These are phyloP conservation scores for Heteractis magnifica DNA, from an alignment of 92 coral and sea anemone genomes.

Conservation along the genomic window DNA sequence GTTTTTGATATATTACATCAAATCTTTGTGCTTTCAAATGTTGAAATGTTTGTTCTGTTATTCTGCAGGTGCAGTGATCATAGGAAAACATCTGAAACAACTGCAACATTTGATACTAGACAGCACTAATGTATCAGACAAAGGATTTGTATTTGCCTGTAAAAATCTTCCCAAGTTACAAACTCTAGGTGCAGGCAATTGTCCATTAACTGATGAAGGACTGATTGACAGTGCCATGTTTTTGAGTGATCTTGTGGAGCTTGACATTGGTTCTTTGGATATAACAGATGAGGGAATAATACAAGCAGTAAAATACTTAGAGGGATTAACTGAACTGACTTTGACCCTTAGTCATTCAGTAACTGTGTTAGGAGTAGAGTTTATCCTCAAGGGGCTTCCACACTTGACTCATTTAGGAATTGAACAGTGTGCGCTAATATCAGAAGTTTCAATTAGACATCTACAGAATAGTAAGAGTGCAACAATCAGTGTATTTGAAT, in stretches of 20 bases:
- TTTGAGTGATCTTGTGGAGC: conserved; percentile 70
- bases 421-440: conserved; percentile 71
- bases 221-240: conserved; percentile 61
- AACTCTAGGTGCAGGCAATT: conserved; percentile 83
- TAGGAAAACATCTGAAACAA: conserved; percentile 79
- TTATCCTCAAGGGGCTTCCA: conserved; percentile 64
- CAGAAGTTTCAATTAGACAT: conserved; percentile 64
- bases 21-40: neutral
- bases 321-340: conserved; percentile 81
- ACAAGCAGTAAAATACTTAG: conserved; percentile 60
- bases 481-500: conserved; percentile 63
- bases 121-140: conserved; percentile 75
- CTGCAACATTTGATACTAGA: conserved; percentile 80
- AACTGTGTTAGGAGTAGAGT: conserved; percentile 64
- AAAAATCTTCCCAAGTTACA: conserved; percentile 68
- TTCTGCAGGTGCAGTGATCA: conserved; percentile 67
- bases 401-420: conserved; percentile 86
- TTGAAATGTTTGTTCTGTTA: neutral
- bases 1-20: neutral
- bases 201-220: conserved; percentile 78
- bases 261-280: conserved; percentile 81
- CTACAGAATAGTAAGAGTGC: conserved; percentile 61
- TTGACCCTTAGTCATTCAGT: conserved; percentile 65
- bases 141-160: conserved; percentile 79
- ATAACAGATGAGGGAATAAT: conserved; percentile 79